Evolutionary conservation across 2,797 vertebrate genomes (phyloP).

Genomic region (Tiaroga cobitis): DNA sequence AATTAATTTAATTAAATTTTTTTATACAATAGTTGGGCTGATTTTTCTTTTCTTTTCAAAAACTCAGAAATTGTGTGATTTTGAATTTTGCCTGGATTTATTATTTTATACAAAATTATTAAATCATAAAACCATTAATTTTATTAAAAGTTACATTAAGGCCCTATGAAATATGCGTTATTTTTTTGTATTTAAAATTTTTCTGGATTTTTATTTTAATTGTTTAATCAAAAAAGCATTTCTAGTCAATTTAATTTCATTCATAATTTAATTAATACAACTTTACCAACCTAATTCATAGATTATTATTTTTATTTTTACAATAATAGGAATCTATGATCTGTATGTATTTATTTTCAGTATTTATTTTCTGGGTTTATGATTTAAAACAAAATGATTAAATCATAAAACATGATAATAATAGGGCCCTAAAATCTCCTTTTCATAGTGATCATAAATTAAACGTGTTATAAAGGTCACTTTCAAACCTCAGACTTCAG

Average conservation of each 20-base stretch:
- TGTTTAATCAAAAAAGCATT: not conserved
- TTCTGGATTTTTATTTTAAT: not conserved
- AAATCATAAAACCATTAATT: not conserved
- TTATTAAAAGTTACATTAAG: too few species aligned
- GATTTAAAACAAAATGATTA: not conserved
- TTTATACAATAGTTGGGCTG: not conserved
- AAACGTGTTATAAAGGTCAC: not conserved
- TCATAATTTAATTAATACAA: not conserved
- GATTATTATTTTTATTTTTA: not conserved
- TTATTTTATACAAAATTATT: too few species aligned
- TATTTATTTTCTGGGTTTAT: not conserved
- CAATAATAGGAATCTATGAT: not conserved
- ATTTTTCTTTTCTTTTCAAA: not conserved
- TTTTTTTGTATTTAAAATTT: too few species aligned
- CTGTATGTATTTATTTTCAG: not conserved
- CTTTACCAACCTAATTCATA: not conserved
- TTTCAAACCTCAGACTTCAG: not conserved
- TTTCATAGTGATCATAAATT: not conserved
- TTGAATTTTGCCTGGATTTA: too few species aligned
- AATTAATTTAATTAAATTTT: too few species aligned
- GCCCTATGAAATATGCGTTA: too few species aligned
- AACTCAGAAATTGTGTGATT: too few species aligned
- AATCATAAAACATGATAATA: not conserved
- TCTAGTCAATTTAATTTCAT: not conserved
- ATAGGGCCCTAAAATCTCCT: not conserved